Conservation (phyloP, 2,888 invertebrate species). For the Diaprepes abbreviatus region DNA sequence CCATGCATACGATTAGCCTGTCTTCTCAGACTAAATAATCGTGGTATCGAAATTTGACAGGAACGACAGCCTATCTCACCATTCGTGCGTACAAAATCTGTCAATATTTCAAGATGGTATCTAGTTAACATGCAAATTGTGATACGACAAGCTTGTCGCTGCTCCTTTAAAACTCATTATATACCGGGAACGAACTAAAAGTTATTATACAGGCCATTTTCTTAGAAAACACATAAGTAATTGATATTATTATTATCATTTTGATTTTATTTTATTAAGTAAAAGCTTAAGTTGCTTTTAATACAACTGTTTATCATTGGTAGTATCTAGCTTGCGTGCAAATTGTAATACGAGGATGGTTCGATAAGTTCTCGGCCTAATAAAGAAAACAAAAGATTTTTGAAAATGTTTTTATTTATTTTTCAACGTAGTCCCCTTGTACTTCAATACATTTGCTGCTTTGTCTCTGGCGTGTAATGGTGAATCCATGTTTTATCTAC, state of each 20-base stretch:
- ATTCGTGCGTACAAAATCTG: slow-evolving; percentile 53
- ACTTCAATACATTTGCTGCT: no score
- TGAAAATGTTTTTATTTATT: no score
- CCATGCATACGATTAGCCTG: slow-evolving; percentile 48
- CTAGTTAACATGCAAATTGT: slow-evolving; percentile 68
- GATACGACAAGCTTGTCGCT: slow-evolving; percentile 47
- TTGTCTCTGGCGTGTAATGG: no score
- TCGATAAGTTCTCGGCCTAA: no score
- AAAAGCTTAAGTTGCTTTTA: no score
- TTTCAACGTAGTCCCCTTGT: no score
- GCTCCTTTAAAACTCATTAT: slow-evolving; percentile 36
- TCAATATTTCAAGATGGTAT: slow-evolving; percentile 66
- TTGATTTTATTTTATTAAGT: no score
- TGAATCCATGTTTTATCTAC: no score
- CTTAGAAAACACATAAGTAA: slow-evolving; percentile 33
- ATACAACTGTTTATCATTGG: slow-evolving; percentile 67
- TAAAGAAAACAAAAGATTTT: no score
- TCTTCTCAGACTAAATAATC: slow-evolving; percentile 38
- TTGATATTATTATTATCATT: no score
- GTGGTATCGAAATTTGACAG: slow-evolving; percentile 43
- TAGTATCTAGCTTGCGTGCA: slow-evolving; percentile 68
- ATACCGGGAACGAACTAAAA: slow-evolving; percentile 31
- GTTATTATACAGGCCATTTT: slow-evolving; percentile 20
- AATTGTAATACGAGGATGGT: no score
- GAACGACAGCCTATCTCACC: slow-evolving; percentile 39